Evolutionary conservation across 1,140 invertebrate genomes (phyloP).

Genomic region (Babylonia areolata): DNA sequence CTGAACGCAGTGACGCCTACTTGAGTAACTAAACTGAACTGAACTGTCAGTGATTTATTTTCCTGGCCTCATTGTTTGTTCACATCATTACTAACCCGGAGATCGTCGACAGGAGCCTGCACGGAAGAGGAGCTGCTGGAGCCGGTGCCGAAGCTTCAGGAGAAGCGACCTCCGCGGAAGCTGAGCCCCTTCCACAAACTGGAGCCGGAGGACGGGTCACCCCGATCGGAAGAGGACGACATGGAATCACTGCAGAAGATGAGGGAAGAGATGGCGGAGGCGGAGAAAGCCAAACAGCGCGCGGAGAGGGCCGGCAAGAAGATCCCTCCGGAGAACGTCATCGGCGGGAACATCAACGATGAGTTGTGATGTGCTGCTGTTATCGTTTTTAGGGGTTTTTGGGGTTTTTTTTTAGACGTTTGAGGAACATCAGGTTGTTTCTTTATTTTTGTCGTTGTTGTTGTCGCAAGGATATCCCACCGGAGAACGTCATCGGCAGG

Average conservation of each 20-base stretch:
- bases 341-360: background rate
- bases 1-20: too few relatives aligned
- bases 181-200: background rate
- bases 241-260: background rate
- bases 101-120: background rate
- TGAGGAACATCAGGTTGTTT: too few relatives aligned
- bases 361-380: background rate
- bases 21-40: too few relatives aligned
- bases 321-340: background rate
- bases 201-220: background rate
- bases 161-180: background rate
- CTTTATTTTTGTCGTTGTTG: too few relatives aligned
- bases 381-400: too few relatives aligned
- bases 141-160: background rate
- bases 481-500: background rate
- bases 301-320: background rate
- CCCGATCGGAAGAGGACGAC: background rate
- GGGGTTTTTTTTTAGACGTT: too few relatives aligned
- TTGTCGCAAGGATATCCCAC: background rate
- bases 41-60: too few relatives aligned
- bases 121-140: background rate
- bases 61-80: too few relatives aligned
- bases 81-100: too few relatives aligned
- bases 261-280: background rate
- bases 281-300: background rate